Conservation (phyloP, 1,140 invertebrate genomes). For the Vanessa tameamea region DNA sequence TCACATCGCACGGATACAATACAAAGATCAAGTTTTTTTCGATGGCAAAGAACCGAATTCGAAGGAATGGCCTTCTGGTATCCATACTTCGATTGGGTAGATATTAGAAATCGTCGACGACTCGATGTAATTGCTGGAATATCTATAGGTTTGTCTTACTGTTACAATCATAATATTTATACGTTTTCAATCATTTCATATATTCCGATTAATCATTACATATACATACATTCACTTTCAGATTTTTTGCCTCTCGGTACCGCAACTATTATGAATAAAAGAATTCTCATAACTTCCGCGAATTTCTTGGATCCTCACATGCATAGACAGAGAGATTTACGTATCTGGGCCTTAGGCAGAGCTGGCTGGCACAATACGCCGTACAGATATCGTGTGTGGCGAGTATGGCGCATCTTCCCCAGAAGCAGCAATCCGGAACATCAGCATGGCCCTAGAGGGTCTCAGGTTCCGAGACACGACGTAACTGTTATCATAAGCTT, state of each 20-base stretch:
- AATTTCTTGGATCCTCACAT: conserved; percentile 51
- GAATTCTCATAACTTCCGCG: conserved; percentile 49
- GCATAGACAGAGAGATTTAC: conserved; percentile 44
- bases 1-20: conserved; percentile 12
- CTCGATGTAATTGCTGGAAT: conserved; percentile 43
- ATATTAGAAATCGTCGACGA: conserved; percentile 33
- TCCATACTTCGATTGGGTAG: conserved; percentile 39
- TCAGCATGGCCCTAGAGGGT: conserved; percentile 48
- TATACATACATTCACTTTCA: conserved; percentile 35
- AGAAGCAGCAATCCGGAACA: conserved; percentile 58
- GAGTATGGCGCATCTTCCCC: conserved; percentile 50
- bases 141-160: conserved; percentile 42
- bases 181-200: too few relatives aligned
- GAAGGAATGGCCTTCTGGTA: conserved; percentile 30
- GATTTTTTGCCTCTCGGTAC: conserved; percentile 45
- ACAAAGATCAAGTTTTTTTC: conserved; percentile 47
- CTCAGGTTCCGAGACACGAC: conserved; percentile 52
- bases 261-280: conserved; percentile 50
- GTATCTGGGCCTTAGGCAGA: conserved; percentile 57
- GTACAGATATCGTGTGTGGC: conserved; percentile 58
- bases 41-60: conserved; percentile 48
- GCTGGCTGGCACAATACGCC: conserved; percentile 43
- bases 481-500: conserved; percentile 48
- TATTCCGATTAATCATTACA: background rate
- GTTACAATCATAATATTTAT: background rate